Conservation (phyloP, 2,888 invertebrate genomes). For the Cenopis cana region DNA sequence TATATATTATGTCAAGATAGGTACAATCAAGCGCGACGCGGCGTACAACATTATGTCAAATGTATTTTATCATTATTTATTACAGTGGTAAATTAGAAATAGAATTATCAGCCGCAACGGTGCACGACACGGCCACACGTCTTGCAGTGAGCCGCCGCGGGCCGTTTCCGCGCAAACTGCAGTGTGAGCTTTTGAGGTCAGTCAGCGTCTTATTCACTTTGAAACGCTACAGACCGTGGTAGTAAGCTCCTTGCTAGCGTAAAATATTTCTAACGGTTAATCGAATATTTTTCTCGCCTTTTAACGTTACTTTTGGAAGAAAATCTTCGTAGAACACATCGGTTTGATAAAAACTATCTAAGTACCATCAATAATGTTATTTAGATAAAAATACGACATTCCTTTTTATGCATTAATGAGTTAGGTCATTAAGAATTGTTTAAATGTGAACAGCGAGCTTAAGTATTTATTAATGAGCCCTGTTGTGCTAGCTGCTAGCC, state of each 20-base stretch:
- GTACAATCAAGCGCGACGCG: too few relatives aligned
- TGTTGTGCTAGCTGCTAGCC: background rate
- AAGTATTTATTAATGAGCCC: slow-evolving; percentile 24
- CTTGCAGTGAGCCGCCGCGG: slow-evolving; percentile 7
- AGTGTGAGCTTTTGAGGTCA: slow-evolving; percentile 36
- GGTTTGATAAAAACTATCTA: slow-evolving; percentile 12
- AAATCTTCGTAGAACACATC: background rate
- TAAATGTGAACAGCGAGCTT: slow-evolving; percentile 11
- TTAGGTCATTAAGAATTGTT: slow-evolving; percentile 33
- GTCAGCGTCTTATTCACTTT: slow-evolving; percentile 27
- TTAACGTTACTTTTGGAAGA: background rate
- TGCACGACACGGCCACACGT: background rate
- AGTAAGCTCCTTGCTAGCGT: slow-evolving; percentile 1
- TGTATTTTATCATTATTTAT: background rate
- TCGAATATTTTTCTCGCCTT: background rate
- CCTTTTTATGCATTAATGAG: slow-evolving; percentile 27
- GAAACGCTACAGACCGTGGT: background rate
- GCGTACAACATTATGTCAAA: too few relatives aligned
- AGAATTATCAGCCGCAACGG: background rate
- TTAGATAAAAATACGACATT: slow-evolving; percentile 31
- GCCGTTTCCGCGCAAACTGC: slow-evolving; percentile 13
- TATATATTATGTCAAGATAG: too few relatives aligned
- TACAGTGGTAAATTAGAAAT: background rate
- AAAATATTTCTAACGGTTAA: background rate
- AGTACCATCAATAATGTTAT: slow-evolving; percentile 32